Evolutionary conservation across 2,797 vertebrate genomes (phyloP).

Genomic region (Lepidocolaptes lacrymiger): DNA sequence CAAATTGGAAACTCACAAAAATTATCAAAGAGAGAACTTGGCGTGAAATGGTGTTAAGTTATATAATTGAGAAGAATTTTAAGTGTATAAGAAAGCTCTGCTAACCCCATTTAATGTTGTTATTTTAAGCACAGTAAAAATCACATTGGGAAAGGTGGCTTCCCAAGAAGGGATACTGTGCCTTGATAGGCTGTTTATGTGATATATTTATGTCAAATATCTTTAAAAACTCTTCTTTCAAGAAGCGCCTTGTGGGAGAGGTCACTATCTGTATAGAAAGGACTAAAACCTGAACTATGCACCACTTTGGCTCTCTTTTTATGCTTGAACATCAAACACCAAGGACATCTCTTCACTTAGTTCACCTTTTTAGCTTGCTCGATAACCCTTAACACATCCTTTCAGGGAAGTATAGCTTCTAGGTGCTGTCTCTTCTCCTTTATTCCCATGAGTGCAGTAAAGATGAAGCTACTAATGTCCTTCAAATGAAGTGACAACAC

Average conservation of each 20-base stretch:
- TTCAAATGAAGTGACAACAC: conserved; percentile 29
- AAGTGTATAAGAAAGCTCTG: background rate
- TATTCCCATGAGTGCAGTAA: background rate
- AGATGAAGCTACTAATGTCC: conserved; percentile 9
- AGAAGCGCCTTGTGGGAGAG: background rate
- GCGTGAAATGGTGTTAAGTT: conserved; percentile 4
- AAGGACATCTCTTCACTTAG: conserved; percentile 40
- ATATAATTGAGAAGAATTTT: conserved; percentile 10
- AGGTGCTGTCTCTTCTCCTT: conserved; percentile 29
- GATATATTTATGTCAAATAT: background rate
- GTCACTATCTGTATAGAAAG: background rate
- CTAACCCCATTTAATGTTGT: background rate
- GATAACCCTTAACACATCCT: conserved; percentile 28
- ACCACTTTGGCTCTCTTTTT: background rate
- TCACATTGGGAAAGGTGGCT: background rate
- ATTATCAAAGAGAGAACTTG: background rate
- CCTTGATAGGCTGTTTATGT: background rate
- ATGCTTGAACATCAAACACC: conserved; percentile 44
- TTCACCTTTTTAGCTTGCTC: conserved; percentile 28
- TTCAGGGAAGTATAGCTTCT: conserved; percentile 9
- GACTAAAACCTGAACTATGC: conserved; percentile 2
- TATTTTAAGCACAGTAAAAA: background rate
- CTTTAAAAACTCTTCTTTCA: background rate
- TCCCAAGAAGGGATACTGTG: background rate
- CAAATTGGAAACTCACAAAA: conserved; percentile 9